Evolutionary conservation across 2,797 vertebrate genomes (phyloP).

Genomic region (Columba guinea): DNA sequence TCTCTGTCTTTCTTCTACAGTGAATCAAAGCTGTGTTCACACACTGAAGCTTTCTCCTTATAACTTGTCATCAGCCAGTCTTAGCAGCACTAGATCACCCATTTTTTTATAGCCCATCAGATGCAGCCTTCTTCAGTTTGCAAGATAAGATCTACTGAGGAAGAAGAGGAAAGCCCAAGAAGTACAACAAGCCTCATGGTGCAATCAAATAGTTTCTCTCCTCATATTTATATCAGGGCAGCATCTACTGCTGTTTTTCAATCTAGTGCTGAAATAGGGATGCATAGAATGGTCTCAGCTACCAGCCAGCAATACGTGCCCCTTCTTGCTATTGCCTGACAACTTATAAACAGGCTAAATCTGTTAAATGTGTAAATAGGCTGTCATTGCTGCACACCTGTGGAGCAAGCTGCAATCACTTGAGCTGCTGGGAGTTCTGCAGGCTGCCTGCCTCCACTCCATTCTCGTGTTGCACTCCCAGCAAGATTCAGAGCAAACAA

Average conservation of each 20-base stretch:
- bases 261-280: not conserved
- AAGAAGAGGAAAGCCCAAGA: not conserved
- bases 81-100: not conserved
- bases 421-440: not conserved
- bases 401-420: not conserved
- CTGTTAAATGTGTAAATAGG: not conserved
- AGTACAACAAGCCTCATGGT: fast-evolving
- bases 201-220: not conserved
- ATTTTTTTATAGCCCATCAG: not conserved
- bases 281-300: not conserved
- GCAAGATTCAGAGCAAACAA: not conserved
- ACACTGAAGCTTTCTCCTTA: not conserved
- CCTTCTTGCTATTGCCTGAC: not conserved
- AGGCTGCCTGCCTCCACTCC: fast-evolving
- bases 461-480: fast-evolving
- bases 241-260: not conserved
- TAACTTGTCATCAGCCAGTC: not conserved
- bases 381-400: not conserved
- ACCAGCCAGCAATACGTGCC: not conserved
- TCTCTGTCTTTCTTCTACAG: not conserved
- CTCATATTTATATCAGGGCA: fast-evolving
- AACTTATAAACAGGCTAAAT: not conserved
- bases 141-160: not conserved
- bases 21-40: not conserved
- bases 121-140: not conserved